Percentiles rank a stretch among this genome's conserved stretches.
phyloP scores from a whole-genome alignment of 2,888 invertebrate genomes.

The Troides oblongomaculatus region DNA sequence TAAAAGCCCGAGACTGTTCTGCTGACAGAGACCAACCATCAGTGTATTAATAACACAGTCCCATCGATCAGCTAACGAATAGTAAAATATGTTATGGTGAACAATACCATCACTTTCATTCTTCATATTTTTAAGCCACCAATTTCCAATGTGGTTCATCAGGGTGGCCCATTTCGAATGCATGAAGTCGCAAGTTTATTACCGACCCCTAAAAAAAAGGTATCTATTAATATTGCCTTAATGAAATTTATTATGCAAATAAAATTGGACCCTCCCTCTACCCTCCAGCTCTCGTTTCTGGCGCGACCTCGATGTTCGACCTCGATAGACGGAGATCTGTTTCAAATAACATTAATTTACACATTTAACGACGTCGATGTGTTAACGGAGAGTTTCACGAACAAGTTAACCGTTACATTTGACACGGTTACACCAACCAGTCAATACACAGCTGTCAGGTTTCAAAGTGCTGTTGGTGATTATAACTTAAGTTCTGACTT shows the following conservation, averaged over 20 bases:
- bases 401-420: slow-evolving; percentile 31
- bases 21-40: too few species aligned
- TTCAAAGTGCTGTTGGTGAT: too few species aligned
- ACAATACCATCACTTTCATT: too few species aligned
- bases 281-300: not conserved
- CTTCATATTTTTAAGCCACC: too few species aligned
- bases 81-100: too few species aligned
- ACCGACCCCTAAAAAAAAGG: slow-evolving; percentile 20
- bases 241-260: slow-evolving; percentile 29
- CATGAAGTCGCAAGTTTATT: slow-evolving; percentile 24
- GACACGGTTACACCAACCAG: slow-evolving; percentile 28
- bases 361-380: slow-evolving; percentile 12
- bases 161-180: slow-evolving; percentile 10
- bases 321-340: slow-evolving; percentile 22
- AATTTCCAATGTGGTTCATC: too few species aligned
- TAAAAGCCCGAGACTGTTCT: too few species aligned
- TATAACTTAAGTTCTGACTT: too few species aligned
- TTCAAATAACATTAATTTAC: slow-evolving; percentile 22
- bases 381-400: slow-evolving; percentile 19
- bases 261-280: slow-evolving; percentile 16
- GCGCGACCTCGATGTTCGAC: slow-evolving; percentile 22
- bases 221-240: slow-evolving; percentile 29
- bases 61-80: too few species aligned
- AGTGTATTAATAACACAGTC: too few species aligned
- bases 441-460: too few species aligned